Percentiles rank a stretch among this genome's conserved stretches.
Conservation (phyloP, 2,797 vertebrate genomes). For the Pangasius sanitwongsei region DNA sequence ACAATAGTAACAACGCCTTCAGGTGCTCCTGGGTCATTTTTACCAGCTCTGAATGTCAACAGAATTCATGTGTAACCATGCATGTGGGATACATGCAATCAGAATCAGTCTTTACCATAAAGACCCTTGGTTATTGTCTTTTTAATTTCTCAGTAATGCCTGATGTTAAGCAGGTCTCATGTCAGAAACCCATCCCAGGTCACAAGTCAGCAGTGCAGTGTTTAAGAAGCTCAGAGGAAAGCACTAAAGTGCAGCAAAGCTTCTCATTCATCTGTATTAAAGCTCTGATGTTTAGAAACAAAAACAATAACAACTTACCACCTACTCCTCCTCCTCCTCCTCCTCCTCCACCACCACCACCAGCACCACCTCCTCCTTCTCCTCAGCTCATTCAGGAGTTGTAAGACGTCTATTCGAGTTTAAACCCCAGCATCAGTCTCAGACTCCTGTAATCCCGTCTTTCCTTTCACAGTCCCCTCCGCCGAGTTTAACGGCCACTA, state of each 20-base stretch:
- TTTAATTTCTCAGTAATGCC: not conserved
- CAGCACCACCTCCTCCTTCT: not conserved
- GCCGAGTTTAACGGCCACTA: constrained; percentile 19
- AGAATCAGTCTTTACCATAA: not conserved
- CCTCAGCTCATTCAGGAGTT: not conserved
- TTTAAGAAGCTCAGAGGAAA: not conserved
- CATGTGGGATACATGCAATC: not conserved
- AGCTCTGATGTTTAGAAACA: not conserved
- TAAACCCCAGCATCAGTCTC: constrained; percentile 37
- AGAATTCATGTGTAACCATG: not conserved
- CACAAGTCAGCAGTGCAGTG: not conserved
- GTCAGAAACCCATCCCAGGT: not conserved
- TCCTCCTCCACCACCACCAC: not conserved
- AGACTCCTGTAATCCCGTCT: not conserved
- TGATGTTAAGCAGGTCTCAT: not conserved
- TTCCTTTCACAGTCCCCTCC: not conserved
- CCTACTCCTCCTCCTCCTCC: not conserved
- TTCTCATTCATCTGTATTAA: no score
- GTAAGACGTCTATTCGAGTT: constrained; percentile 8
- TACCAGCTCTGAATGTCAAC: not conserved
- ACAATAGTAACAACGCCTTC: constrained; percentile 46
- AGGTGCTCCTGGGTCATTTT: constrained; percentile 9
- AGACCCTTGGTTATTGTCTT: not conserved
- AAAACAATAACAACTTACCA: constrained; percentile 41
- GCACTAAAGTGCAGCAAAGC: not conserved